phyloP scores from a whole-genome alignment of 2,113 vertebrate genomes.

The Girardinichthys multiradiatus region DNA sequence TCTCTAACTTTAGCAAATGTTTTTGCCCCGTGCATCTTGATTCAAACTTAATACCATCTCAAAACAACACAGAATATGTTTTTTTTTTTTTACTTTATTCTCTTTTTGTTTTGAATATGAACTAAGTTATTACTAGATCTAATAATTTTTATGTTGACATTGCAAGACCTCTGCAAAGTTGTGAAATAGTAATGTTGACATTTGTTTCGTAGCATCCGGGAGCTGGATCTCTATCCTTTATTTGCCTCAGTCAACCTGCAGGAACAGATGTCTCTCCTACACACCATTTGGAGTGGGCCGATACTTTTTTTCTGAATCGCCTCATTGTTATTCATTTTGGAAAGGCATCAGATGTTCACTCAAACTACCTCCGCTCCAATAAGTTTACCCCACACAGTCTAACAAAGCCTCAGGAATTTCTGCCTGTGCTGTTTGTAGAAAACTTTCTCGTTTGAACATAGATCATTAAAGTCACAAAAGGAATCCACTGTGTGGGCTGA shows the following conservation, averaged over 20 bases:
- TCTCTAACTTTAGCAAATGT: too few species aligned
- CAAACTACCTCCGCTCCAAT: constrained; percentile 32
- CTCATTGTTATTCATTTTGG: constrained; percentile 61
- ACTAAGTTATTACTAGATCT: too few species aligned
- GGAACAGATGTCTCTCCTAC: constrained; percentile 66
- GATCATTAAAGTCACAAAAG: constrained; percentile 2
- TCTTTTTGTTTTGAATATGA: too few species aligned
- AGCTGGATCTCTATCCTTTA: constrained; percentile 19
- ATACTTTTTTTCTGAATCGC: constrained; percentile 19
- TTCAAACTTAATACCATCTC: too few species aligned
- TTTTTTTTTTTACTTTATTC: too few species aligned
- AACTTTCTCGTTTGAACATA: constrained; percentile 44
- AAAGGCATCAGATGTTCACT: constrained; percentile 49
- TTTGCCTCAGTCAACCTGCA: constrained; percentile 55
- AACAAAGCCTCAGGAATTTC: constrained; percentile 35
- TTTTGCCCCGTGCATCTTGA: too few species aligned
- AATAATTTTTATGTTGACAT: too few species aligned
- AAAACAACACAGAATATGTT: too few species aligned
- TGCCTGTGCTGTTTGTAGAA: constrained; percentile 9
- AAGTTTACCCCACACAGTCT: constrained; percentile 6
- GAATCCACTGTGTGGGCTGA: constrained; percentile 12
- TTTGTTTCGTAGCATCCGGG: constrained; percentile 2
- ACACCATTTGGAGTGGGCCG: constrained; percentile 48
- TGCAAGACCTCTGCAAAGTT: too few species aligned
- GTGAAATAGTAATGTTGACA: too few species aligned